Evolutionary conservation across 2,797 vertebrate genomes (phyloP), one percentile per base, ranked within the genome.

Genomic region (Malacoctenus gilli): DNA sequence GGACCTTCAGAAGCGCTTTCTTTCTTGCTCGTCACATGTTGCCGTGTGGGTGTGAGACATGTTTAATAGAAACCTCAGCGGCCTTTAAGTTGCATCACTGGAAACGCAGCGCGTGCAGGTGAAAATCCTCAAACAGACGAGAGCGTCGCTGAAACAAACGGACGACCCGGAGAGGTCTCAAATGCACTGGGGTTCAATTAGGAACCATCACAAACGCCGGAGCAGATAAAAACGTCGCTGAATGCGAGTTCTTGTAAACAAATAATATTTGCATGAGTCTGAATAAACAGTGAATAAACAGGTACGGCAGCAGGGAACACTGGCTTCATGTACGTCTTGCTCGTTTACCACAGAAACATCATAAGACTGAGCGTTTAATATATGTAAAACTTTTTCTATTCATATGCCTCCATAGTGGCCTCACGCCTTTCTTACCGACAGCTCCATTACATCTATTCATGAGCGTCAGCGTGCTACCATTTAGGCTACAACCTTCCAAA

Each of bases 21-120:
- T 62, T 84, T 82, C 71, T 82, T 50, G 54, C 56, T 75, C 65
- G 57, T 88, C 67, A 83, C 75, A n/a, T 77, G 77, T 59, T 67
- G 38, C n/a, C 11, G 30, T 43, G 68, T 73, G 69, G 78, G 68
- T 59, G 68, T 63, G 22, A 1, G 62, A 44, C 21, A 67, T 58
- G 58, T 67, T 68, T 57, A 79, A 64, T 38, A 69, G 82, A 39
- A 82, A 83, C 71, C 71, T 66, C 63, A 59, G 40, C 73, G 61
- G 69, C 59, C 69, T 81, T 75, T 74, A 64, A 57, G 56, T 87
- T 78, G 72, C 70, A 75, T 78, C 73, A 79, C 56, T 15, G 39
- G 66, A 82, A 85, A 86, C 72, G 79, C 82, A 43, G 70, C 41
- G 50, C 3, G 30, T 38, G 65, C 59, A 79, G 39, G 62, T 80